A percentile compares a stretch with the other conserved stretches of the same genome.
phyloP scores from a whole-genome alignment of 2,888 invertebrate genomes.

The Zygothrica quintamaculata region DNA sequence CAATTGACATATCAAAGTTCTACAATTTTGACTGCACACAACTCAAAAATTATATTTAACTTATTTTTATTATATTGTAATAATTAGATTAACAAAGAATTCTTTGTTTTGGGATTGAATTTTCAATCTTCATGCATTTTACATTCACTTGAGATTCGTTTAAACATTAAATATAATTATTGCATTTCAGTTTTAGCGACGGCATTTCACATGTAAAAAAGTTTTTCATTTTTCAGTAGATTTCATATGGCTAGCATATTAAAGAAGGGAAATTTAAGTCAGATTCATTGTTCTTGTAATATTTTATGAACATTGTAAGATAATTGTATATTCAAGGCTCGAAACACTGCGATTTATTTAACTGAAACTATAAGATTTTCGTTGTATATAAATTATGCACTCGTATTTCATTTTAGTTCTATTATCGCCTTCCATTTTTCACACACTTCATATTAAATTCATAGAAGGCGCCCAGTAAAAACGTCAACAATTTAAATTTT shows the following conservation, averaged over 20 bases:
- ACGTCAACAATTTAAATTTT: slow-evolving; percentile 75
- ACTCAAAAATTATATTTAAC: no score
- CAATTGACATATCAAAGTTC: no score
- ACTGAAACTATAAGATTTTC: slow-evolving; percentile 9
- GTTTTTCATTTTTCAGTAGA: slow-evolving; percentile 6
- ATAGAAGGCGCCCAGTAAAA: slow-evolving; percentile 34
- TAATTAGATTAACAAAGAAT: no score
- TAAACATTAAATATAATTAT: neutral
- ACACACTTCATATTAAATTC: slow-evolving; percentile 61
- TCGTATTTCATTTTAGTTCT: slow-evolving; percentile 7
- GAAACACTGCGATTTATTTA: slow-evolving; percentile 9
- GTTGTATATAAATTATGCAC: slow-evolving; percentile 25
- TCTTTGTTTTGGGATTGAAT: no score
- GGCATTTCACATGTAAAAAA: slow-evolving; percentile 31
- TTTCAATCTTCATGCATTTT: no score
- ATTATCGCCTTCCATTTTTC: slow-evolving; percentile 18
- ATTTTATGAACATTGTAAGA: neutral
- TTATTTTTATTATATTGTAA: no score
- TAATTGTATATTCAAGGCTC: slow-evolving; percentile 14
- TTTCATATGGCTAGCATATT: neutral
- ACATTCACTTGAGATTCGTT: no score
- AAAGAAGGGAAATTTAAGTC: neutral
- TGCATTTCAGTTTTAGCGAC: slow-evolving; percentile 28
- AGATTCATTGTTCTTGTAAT: slow-evolving; percentile 10
- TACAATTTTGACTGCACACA: no score